Percentiles rank a stretch among this genome's conserved stretches.
Conservation (phyloP, 2,797 vertebrate species). For the Decapterus maruadsi region DNA sequence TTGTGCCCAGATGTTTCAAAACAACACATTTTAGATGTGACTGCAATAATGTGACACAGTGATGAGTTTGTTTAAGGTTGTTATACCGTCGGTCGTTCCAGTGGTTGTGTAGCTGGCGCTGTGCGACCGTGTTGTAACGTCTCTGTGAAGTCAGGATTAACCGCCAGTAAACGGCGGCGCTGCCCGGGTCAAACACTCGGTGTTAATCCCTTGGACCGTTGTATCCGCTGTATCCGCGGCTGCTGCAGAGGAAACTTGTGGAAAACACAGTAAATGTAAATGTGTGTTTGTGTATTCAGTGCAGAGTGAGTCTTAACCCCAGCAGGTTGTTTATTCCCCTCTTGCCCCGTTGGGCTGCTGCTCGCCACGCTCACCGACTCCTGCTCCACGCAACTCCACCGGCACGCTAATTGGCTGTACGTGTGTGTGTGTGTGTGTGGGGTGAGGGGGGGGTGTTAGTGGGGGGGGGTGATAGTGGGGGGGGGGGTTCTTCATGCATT, state of each 20-base stretch:
- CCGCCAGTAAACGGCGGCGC: neutral
- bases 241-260: no score
- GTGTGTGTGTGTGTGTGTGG: slow-evolving; percentile 60
- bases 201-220: slow-evolving; percentile 32
- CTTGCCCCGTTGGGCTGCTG: slow-evolving; percentile 31
- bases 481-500: slow-evolving; percentile 21
- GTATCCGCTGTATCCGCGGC: no score
- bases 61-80: no score
- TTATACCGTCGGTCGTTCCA: neutral
- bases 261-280: slow-evolving; percentile 13
- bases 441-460: slow-evolving; percentile 10
- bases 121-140: neutral
- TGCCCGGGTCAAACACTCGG: slow-evolving; percentile 13
- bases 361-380: slow-evolving; percentile 44
- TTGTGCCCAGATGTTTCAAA: no score
- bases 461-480: no score
- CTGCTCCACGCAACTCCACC: slow-evolving; percentile 30
- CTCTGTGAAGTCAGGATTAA: slow-evolving; percentile 15
- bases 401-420: slow-evolving; percentile 67
- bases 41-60: no score
- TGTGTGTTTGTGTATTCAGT: slow-evolving; percentile 3
- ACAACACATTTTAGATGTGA: no score
- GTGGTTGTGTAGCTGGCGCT: neutral
- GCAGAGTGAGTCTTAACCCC: slow-evolving; percentile 6
- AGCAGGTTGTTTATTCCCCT: slow-evolving; percentile 34